Percentiles rank a stretch among this genome's conserved stretches.
Conservation (phyloP, 2,888 invertebrate genomes). For the Listrodromus nycthemerus region DNA sequence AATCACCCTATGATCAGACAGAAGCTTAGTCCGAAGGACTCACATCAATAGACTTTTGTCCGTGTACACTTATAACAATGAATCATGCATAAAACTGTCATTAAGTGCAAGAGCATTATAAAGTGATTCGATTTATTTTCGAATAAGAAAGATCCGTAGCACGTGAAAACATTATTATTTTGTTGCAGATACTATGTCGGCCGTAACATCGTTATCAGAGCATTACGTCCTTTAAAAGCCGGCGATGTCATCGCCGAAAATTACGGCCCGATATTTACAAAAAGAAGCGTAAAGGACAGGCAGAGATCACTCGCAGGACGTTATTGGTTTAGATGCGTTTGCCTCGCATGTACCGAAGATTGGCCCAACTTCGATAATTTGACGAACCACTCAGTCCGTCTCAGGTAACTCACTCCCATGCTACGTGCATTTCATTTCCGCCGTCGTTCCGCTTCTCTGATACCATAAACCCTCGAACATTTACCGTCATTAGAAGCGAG, state of each 20-base stretch:
- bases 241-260: conserved; percentile 92
- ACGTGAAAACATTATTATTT: background rate
- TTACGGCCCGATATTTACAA: conserved; percentile 92
- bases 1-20: too few relatives aligned
- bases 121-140: too few relatives aligned
- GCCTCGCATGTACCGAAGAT: conserved; percentile 90
- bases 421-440: background rate
- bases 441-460: background rate
- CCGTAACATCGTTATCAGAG: conserved; percentile 89
- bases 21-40: too few relatives aligned
- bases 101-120: too few relatives aligned
- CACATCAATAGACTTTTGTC: too few relatives aligned
- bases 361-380: conserved; percentile 90
- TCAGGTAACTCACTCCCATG: conserved; percentile 80
- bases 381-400: conserved; percentile 83
- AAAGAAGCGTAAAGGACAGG: conserved; percentile 86
- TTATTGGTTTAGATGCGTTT: conserved; percentile 92
- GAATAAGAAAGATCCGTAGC: too few relatives aligned
- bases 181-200: conserved; percentile 89
- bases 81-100: too few relatives aligned
- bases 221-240: conserved; percentile 87
- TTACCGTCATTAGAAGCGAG: background rate
- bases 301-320: conserved; percentile 89
- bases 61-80: too few relatives aligned
- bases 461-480: conserved; percentile 8